phyloP scores from a whole-genome alignment of 2,113 vertebrate species.

The Malurus alboscapulatus region DNA sequence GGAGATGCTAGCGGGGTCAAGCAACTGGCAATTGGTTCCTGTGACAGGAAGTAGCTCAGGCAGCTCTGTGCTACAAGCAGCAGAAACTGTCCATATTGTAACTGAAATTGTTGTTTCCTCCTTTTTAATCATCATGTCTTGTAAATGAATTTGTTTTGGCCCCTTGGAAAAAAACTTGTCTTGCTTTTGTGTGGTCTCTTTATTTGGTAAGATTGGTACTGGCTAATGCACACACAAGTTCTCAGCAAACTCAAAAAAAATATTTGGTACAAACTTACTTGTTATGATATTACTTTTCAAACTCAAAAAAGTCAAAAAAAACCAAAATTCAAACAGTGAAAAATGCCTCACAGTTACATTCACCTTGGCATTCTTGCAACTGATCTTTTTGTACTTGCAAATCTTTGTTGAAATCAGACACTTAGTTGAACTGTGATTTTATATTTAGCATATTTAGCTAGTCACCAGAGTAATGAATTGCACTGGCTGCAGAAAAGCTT shows the following conservation, averaged over 20 bases:
- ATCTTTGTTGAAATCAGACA: background rate
- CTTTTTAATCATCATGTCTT: background rate
- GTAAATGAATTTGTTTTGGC: background rate
- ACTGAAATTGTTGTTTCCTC: constrained; percentile 5
- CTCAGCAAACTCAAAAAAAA: background rate
- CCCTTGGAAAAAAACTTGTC: background rate
- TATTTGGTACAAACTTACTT: background rate
- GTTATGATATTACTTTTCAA: background rate
- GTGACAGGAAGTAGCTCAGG: constrained; percentile 22
- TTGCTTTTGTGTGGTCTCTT: background rate
- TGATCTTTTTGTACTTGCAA: background rate
- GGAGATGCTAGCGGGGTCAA: constrained; percentile 17
- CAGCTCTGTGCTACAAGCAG: background rate
- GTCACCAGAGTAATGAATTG: background rate
- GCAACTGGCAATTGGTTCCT: constrained; percentile 16
- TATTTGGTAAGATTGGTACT: background rate
- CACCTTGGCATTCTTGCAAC: background rate
- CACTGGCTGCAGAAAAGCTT: background rate
- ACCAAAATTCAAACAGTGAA: background rate
- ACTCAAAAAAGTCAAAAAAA: background rate
- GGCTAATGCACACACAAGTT: background rate
- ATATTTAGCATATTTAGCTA: background rate
- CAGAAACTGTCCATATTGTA: background rate
- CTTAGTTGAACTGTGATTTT: background rate
- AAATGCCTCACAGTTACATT: background rate